Conservation (phyloP, 2,888 invertebrate species). For the Eupithecia subfuscata region DNA sequence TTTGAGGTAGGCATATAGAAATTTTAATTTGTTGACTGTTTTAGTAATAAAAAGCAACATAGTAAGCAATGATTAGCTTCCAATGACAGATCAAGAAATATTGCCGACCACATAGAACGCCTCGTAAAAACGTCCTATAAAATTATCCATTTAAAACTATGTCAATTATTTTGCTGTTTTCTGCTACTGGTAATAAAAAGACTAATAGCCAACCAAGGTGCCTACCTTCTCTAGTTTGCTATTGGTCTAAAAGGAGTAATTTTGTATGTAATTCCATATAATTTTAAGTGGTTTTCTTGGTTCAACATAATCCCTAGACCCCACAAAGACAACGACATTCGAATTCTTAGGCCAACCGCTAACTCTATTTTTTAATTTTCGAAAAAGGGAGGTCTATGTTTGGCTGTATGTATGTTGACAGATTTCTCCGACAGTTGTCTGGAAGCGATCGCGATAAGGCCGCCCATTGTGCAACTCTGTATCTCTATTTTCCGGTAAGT, state of each 20-base stretch:
- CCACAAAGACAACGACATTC: background rate
- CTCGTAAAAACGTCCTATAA: constrained; percentile 46
- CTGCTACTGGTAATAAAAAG: constrained; percentile 45
- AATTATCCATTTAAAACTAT: constrained; percentile 43
- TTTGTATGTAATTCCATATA: background rate
- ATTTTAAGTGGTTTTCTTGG: background rate
- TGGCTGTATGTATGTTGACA: too few species aligned
- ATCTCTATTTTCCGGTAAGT: too few species aligned
- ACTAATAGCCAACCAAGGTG: background rate
- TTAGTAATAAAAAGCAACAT: constrained; percentile 43
- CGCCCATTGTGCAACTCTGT: too few species aligned
- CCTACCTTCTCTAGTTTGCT: background rate
- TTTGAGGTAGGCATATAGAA: background rate
- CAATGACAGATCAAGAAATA: constrained; percentile 25
- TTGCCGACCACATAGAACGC: constrained; percentile 31
- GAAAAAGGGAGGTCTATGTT: too few species aligned
- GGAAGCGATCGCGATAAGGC: too few species aligned
- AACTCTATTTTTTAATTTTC: too few species aligned
- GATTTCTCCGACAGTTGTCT: too few species aligned
- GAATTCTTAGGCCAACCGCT: too few species aligned
- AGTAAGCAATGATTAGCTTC: constrained; percentile 36
- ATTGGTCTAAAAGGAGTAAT: background rate
- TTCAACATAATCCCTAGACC: background rate
- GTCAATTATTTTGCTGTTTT: constrained; percentile 50
- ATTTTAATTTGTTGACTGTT: constrained; percentile 9